Percentiles rank a stretch among this genome's conserved stretches.
Evolutionary conservation across 1,140 invertebrate genomes (phyloP).

Genomic region (Cotesia glomerata): DNA sequence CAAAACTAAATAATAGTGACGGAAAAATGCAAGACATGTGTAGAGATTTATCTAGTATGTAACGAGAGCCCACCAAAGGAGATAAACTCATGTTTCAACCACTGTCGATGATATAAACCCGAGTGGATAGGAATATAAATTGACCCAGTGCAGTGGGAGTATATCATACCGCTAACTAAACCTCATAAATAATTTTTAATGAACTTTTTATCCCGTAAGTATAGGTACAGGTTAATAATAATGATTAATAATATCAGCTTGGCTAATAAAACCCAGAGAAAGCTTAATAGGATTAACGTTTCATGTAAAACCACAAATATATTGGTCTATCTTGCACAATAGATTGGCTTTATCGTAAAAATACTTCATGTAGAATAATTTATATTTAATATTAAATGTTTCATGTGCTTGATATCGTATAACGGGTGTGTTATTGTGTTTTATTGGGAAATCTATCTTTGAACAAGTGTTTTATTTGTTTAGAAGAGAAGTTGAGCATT

Average conservation of each 20-base stretch:
- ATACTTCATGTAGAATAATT: not conserved
- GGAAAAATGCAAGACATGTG: too few species aligned
- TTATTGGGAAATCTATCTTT: too few species aligned
- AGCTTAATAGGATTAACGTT: not conserved
- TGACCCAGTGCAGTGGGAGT: not conserved
- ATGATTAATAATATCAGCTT: not conserved
- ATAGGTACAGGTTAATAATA: not conserved
- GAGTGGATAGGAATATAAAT: not conserved
- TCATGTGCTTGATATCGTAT: too few species aligned
- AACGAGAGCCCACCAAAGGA: slow-evolving; percentile 15
- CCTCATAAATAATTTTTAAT: not conserved
- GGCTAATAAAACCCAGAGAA: not conserved
- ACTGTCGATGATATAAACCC: not conserved
- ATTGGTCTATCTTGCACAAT: not conserved
- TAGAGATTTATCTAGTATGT: slow-evolving; percentile 9
- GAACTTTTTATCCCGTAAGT: not conserved
- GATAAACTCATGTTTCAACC: slow-evolving; percentile 16
- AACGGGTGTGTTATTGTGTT: too few species aligned
- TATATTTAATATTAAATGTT: too few species aligned
- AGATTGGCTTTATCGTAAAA: not conserved
- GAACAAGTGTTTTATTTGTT: too few species aligned
- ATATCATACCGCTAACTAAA: not conserved
- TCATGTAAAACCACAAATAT: not conserved
- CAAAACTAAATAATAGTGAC: not conserved
- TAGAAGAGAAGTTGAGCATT: too few species aligned